Evolutionary conservation across 2,113 vertebrate genomes (phyloP).

Genomic region (Stigmatopora nigra): DNA sequence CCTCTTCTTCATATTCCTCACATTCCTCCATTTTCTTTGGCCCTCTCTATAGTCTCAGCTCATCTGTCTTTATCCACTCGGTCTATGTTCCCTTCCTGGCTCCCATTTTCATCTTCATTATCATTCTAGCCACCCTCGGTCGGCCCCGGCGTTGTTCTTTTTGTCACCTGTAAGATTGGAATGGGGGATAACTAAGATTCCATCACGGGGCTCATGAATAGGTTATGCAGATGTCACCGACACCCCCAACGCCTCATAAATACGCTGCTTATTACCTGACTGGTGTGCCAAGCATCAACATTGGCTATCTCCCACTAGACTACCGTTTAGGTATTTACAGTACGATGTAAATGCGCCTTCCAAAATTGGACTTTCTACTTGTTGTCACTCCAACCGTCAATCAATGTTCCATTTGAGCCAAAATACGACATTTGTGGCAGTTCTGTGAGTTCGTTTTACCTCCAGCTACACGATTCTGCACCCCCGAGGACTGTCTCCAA

Average conservation of each 20-base stretch:
- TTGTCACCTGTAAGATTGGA: constrained; percentile 52
- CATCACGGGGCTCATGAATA: constrained; percentile 56
- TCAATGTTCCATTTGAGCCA: background rate
- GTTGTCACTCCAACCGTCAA: background rate
- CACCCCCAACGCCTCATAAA: constrained; percentile 51
- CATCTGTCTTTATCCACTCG: constrained; percentile 17
- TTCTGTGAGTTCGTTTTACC: constrained; percentile 1
- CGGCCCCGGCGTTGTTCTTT: constrained; percentile 26
- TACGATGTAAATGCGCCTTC: background rate
- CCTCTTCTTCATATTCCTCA: constrained; percentile 26
- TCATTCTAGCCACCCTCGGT: constrained; percentile 28
- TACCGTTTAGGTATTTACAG: background rate
- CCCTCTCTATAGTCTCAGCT: constrained; percentile 11
- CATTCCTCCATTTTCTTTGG: constrained; percentile 5
- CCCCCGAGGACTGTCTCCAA: constrained; percentile 24
- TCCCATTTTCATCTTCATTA: constrained; percentile 39
- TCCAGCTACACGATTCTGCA: constrained; percentile 13
- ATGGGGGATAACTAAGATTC: constrained; percentile 48
- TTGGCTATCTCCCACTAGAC: constrained; percentile 31
- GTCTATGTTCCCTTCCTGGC: constrained; percentile 20
- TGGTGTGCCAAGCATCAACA: constrained; percentile 14
- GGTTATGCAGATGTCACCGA: constrained; percentile 56
- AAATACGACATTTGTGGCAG: background rate
- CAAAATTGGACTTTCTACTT: background rate
- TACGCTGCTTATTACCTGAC: constrained; percentile 45